These are phyloP conservation scores for Myripristis jacobus DNA, from an alignment of 2,797 vertebrate species.

Conservation along the genomic window DNA sequence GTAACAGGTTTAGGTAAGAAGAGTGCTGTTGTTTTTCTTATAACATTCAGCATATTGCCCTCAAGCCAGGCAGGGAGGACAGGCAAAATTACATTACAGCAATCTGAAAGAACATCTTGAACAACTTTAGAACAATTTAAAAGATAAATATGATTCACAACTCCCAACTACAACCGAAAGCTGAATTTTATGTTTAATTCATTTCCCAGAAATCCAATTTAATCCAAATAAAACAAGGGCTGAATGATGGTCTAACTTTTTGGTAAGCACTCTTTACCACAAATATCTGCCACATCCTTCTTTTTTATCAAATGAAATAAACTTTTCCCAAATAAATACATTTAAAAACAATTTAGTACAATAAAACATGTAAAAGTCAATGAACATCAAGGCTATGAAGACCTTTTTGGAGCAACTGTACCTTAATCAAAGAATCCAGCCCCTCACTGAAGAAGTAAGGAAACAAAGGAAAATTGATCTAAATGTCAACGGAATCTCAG, in stretches of 20 bases:
- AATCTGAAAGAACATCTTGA: no score
- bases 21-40: no score
- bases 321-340: conserved; percentile 4
- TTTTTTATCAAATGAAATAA: not conserved
- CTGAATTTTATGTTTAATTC: not conserved
- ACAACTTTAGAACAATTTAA: no score
- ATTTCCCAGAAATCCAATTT: not conserved
- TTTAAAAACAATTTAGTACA: not conserved
- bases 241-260: not conserved
- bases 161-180: not conserved
- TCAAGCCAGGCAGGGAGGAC: no score
- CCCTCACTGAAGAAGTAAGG: conserved; percentile 27
- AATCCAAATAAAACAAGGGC: not conserved
- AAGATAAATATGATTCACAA: not conserved
- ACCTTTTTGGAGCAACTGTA: not conserved
- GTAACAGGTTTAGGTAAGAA: not conserved
- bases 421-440: not conserved
- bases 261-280: not conserved
- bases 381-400: not conserved
- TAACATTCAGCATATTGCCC: no score
- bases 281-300: not conserved
- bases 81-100: no score
- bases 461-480: conserved; percentile 56
- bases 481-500: conserved; percentile 54
- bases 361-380: conserved; percentile 21